Evolutionary conservation across 2,888 invertebrate species (phyloP), one percentile per base, ranked within the genome.

Genomic region (Proisotoma minuta): DNA sequence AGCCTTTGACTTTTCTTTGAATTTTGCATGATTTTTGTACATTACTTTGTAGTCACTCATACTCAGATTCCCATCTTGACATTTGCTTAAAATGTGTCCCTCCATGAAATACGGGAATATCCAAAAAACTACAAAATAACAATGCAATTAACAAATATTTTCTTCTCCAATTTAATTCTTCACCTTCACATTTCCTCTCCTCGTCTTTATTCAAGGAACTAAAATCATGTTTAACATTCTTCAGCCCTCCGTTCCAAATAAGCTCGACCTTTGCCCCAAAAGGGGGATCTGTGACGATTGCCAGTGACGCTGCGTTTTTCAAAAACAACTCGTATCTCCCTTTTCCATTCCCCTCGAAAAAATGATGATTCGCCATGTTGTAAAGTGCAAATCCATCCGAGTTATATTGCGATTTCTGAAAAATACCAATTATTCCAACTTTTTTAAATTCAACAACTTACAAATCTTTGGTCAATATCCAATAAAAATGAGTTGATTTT

Each of bases 91-190:
- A 24, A 68, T 68, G 26, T 65, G 63, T 1, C 68, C 68, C 53
- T 68, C 63, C 54, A 59, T 58, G 28, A 68, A 68, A 20, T 66
- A 68, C 23, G 68, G 68, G 48, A 66, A 60, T 15, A 68, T 57
- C 59, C 66, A 65, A n/a, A 68, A 59, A 0, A 57, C 66, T 66
- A 22, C 1, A 58, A 54, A 62, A 24, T 28, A 54, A 28, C 56
- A n/a, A n/a, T n/a, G n/a, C n/a, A n/a, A n/a, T n/a, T n/a, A n/a
- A 26, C 4, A 49, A 54, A 54, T 10, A 8, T n/a, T 18, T 34
- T 34, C 8, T 8, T 43, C 20, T 43, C n/a, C 43, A 20, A 34
- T 34, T 34, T 10, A 10, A 10, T 34, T 34, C 8, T 34, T 15
- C 23, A 60, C 51, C 27, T 27, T 51, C 27, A 27, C 51, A 51